Base-by-base conservation (phyloP, 1,140 invertebrate genomes). In the Rhynchophorus ferrugineus region DNA sequence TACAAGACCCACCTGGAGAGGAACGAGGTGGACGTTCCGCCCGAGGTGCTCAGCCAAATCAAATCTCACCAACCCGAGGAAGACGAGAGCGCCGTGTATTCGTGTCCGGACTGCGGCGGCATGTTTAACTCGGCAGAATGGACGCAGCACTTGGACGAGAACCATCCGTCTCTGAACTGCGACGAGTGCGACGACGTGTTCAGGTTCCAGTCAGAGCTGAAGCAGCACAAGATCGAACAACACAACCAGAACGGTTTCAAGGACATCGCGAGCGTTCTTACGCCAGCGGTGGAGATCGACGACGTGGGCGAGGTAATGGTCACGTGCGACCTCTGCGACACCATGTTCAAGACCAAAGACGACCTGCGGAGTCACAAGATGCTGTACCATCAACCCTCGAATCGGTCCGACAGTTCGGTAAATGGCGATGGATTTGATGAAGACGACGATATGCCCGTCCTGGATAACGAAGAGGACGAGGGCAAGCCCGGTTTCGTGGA, bases 141-240 rank as follows among this genome's bases (percentile, higher is more conserved):
- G 75, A 74, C 73, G 11, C 68, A 74, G 52, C 75, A 78, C 58
- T 73, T 76, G 56, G 69, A 70, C 8, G 71, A 71, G 13, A 73
- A 72, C 57, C 70, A 72, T 46, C 70, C 75, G 41, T 69, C 74
- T n/a, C 72, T 74, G 44, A 74, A 73, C 41, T 84, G 82, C 39
- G 72, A 75, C 8, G 75, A 83, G 7, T 84, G 82, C 52, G 75
- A 77, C 7, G 75, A 78, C 57, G 73, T 74, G 35, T 83, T 83
- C 60, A 62, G 73, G 19, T 73, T 79, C 9, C 74, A 75, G 14
- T 69, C 68, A 1, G 77, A 82, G 46, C 66, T 82, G 3, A 72
- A 74, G 0, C 78, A 83, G 54, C 82, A 84, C 58, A 78, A 79
- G 36, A 80, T 77, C 57, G 71, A 78, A 1, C 81, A 84, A 66